Evolutionary conservation across 1,140 invertebrate genomes (phyloP).

Genomic region (Calephelis virginiensis): DNA sequence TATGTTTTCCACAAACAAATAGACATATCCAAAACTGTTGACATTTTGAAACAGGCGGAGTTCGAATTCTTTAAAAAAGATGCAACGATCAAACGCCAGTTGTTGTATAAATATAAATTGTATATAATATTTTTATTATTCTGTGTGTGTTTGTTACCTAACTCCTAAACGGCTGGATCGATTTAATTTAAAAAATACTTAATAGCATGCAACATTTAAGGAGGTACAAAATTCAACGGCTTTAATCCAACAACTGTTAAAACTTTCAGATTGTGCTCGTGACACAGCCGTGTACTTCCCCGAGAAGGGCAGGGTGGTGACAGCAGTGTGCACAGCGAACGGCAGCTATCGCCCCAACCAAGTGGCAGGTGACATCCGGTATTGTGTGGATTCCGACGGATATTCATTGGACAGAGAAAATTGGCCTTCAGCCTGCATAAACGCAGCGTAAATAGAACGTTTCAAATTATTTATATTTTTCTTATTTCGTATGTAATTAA

Average conservation of each 20-base stretch:
- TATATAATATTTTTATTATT: too few species aligned
- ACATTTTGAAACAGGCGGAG: too few species aligned
- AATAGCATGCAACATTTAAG: too few species aligned
- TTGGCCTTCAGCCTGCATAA: constrained; percentile 42
- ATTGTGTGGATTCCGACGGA: constrained; percentile 79
- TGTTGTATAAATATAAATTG: too few species aligned
- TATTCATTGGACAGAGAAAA: constrained; percentile 49
- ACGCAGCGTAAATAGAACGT: not conserved
- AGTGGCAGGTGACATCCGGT: constrained; percentile 58
- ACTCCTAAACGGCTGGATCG: too few species aligned
- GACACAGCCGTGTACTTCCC: constrained; percentile 72
- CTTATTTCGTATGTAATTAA: not conserved
- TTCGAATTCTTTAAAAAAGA: too few species aligned
- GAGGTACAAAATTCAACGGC: not conserved
- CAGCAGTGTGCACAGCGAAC: constrained; percentile 64
- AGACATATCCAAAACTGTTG: too few species aligned
- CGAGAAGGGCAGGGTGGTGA: constrained; percentile 59
- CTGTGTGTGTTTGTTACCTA: too few species aligned
- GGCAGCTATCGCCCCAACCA: constrained; percentile 78
- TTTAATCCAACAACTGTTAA: constrained; percentile 1
- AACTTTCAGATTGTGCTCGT: constrained; percentile 76
- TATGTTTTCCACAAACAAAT: too few species aligned
- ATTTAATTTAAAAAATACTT: too few species aligned
- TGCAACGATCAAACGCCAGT: too few species aligned
- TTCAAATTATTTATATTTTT: not conserved